Conservation (phyloP, 2,113 vertebrate genomes). For the Cranoglanis bouderius region DNA sequence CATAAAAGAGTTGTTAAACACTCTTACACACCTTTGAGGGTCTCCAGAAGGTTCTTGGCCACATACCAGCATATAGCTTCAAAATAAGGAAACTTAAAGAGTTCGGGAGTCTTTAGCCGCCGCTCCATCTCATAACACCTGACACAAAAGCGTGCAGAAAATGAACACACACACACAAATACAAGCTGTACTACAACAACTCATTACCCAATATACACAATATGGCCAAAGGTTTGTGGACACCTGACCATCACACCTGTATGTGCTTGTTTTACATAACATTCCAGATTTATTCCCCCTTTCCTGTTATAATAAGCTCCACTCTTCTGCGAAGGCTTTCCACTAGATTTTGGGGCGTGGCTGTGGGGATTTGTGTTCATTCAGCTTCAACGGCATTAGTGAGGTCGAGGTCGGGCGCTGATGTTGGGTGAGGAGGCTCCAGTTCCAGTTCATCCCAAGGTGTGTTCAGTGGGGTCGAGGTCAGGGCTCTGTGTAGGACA, state of each 20-base stretch:
- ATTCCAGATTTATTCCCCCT: background rate
- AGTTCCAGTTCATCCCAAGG: background rate
- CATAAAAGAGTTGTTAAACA: background rate
- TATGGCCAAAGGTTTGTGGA: background rate
- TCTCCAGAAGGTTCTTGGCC: constrained; percentile 96
- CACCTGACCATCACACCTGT: background rate
- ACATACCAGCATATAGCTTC: constrained; percentile 99
- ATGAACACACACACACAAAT: background rate
- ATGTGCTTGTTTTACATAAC: background rate
- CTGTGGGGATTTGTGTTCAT: background rate
- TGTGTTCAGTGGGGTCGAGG: background rate
- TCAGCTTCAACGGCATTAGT: background rate
- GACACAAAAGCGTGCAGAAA: background rate
- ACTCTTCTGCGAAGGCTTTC: background rate
- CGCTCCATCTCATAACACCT: constrained; percentile 99
- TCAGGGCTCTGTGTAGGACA: background rate
- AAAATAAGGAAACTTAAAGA: constrained; percentile 99
- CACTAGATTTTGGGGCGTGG: background rate
- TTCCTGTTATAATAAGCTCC: background rate
- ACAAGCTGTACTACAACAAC: background rate
- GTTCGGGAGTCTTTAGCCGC: constrained; percentile 96
- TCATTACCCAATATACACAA: background rate
- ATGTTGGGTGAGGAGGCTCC: background rate
- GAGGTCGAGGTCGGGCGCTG: background rate
- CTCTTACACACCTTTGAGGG: constrained; percentile 83